A percentile compares a stretch with the other conserved stretches of the same genome.
Evolutionary conservation across 2,888 invertebrate genomes (phyloP).

Genomic region (Chrysolina americana): DNA sequence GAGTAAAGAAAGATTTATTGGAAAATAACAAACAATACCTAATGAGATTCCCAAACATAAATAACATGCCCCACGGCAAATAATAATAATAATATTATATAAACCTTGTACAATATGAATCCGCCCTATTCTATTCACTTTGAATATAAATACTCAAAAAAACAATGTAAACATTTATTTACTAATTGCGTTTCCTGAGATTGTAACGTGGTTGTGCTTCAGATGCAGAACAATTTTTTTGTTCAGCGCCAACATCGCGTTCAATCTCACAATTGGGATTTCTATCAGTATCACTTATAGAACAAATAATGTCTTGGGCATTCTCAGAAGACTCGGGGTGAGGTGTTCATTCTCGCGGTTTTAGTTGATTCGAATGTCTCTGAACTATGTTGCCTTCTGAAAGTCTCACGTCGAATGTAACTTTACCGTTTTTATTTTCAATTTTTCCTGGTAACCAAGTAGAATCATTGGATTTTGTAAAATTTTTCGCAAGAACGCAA

Average conservation of each 20-base stretch:
- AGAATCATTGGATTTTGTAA: too few relatives aligned
- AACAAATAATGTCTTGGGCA: background rate
- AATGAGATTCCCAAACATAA: background rate
- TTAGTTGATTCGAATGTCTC: background rate
- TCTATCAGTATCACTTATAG: background rate
- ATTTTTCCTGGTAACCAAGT: too few relatives aligned
- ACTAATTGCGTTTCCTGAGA: background rate
- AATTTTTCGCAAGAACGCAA: too few relatives aligned
- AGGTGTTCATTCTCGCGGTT: background rate
- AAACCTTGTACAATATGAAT: background rate
- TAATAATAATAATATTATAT: too few relatives aligned
- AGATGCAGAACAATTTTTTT: background rate
- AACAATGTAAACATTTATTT: background rate
- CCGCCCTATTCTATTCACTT: background rate
- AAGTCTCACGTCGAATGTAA: background rate
- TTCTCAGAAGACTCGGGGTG: background rate
- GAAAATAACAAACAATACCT: background rate
- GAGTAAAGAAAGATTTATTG: background rate
- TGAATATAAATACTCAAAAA: background rate
- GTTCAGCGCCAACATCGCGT: background rate
- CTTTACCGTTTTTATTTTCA: background rate
- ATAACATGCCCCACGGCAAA: background rate
- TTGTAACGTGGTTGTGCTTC: conserved; percentile 1
- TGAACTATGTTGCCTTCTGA: background rate
- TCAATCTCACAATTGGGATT: background rate